Evolutionary conservation across 2,888 invertebrate genomes (phyloP).

Genomic region (Yponomeuta cagnagella): DNA sequence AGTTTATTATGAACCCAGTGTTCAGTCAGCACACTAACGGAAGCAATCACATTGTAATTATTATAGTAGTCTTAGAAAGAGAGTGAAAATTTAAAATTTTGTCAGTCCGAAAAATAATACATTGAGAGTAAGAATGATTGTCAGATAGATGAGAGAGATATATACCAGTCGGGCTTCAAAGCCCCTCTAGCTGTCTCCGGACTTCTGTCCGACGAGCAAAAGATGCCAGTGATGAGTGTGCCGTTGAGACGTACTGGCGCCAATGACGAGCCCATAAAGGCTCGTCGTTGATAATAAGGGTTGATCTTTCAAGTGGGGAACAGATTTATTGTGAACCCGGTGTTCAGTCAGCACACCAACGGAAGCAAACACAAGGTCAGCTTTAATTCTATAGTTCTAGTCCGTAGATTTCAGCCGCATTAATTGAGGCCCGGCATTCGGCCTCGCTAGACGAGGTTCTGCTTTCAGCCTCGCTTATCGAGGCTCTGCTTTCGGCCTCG

Average conservation of each 20-base stretch:
- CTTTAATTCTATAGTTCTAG: slow-evolving; percentile 2
- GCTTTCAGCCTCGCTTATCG: too few relatives aligned
- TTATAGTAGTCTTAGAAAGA: too few relatives aligned
- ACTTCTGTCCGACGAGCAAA: slow-evolving; percentile 93
- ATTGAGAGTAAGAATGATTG: too few relatives aligned
- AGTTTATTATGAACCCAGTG: slow-evolving; percentile 92
- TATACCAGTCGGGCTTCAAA: slow-evolving; percentile 50
- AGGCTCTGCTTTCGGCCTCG: too few relatives aligned
- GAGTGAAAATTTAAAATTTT: too few relatives aligned
- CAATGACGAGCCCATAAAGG: slow-evolving; percentile 86
- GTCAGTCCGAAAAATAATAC: too few relatives aligned
- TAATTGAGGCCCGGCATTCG: too few relatives aligned
- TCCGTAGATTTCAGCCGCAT: too few relatives aligned
- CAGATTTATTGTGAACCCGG: slow-evolving; percentile 90
- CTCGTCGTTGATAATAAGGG: slow-evolving; percentile 52
- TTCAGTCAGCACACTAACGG: slow-evolving; percentile 96
- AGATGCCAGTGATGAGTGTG: slow-evolving; percentile 95
- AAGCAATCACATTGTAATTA: slow-evolving; percentile 91
- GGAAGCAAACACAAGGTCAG: slow-evolving; percentile 95
- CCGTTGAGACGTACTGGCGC: slow-evolving; percentile 85
- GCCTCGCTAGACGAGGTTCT: too few relatives aligned
- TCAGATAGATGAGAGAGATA: too few relatives aligned
- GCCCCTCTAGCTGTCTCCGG: slow-evolving; percentile 84
- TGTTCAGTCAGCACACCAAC: slow-evolving; percentile 95
- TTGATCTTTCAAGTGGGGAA: slow-evolving; percentile 95